Percentiles rank a stretch among this genome's conserved stretches.
Conservation (phyloP, 2,113 vertebrate species). For the Xenopus borealis region DNA sequence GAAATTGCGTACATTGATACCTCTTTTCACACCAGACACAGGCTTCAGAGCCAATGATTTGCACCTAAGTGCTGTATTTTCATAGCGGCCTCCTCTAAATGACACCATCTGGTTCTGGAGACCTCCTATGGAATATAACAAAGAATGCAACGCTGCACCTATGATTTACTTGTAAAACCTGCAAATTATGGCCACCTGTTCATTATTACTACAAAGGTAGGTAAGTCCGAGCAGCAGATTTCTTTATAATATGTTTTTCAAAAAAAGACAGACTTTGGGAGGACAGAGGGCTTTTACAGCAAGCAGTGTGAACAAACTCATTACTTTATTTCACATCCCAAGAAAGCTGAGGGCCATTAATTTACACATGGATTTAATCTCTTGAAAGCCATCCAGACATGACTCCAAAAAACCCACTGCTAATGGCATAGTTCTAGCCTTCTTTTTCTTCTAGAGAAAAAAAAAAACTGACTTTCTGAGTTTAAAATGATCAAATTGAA, state of each 20-base stretch:
- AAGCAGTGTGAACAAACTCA: background rate
- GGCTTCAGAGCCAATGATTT: constrained; percentile 35
- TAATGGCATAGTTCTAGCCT: background rate
- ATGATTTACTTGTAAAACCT: constrained; percentile 44
- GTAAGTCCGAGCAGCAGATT: constrained; percentile 23
- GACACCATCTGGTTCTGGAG: constrained; percentile 38
- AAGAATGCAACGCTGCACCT: constrained; percentile 39
- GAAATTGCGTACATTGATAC: background rate
- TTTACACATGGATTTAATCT: constrained; percentile 4
- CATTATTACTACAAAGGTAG: constrained; percentile 31
- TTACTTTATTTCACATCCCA: background rate
- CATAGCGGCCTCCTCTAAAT: constrained; percentile 30
- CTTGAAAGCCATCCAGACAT: background rate
- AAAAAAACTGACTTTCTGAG: background rate
- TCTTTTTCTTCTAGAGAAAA: background rate
- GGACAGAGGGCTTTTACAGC: background rate
- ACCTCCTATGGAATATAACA: constrained; percentile 47
- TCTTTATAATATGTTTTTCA: constrained; percentile 20
- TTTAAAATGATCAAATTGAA: background rate
- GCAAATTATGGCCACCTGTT: constrained; percentile 45
- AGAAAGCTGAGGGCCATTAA: constrained; percentile 1
- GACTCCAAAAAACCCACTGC: background rate
- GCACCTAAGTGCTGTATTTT: constrained; percentile 30
- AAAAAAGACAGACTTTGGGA: constrained; percentile 15
- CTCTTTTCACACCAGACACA: constrained; percentile 15